These are phyloP conservation scores for Margaritifera margaritifera DNA, from an alignment of 2,888 invertebrate species.

Conservation along the genomic window DNA sequence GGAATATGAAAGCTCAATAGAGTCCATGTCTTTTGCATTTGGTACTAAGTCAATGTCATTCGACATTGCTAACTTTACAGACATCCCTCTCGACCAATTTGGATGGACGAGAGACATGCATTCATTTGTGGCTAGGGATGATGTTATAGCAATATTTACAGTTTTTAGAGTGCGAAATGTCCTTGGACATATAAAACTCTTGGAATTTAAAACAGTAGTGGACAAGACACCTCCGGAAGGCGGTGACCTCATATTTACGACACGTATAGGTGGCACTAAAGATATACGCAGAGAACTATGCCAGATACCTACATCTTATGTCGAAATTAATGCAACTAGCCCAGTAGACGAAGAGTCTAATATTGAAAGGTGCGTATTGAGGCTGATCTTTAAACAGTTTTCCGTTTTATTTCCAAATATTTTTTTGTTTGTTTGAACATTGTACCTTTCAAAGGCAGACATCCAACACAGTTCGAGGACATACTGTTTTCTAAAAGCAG, in stretches of 20 bases:
- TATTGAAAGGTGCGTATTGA: conserved; percentile 26
- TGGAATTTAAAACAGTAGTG: conserved; percentile 24
- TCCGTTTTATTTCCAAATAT: not conserved
- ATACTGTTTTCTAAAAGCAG: no score
- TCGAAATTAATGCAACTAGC: conserved; percentile 24
- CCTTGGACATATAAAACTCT: conserved; percentile 21
- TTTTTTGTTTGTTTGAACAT: no score
- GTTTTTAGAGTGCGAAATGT: conserved; percentile 30
- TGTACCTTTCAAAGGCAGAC: no score
- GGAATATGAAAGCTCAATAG: conserved; percentile 45
- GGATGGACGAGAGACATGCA: not conserved
- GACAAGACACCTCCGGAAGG: conserved; percentile 36
- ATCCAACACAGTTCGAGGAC: no score
- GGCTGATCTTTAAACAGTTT: not conserved
- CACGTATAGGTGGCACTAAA: conserved; percentile 15
- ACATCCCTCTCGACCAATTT: conserved; percentile 11
- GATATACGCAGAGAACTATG: conserved; percentile 22
- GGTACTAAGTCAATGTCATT: conserved; percentile 18
- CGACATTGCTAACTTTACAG: conserved; percentile 20
- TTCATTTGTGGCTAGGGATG: not conserved
- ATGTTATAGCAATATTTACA: conserved; percentile 16
- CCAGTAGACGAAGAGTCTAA: conserved; percentile 36
- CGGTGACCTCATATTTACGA: conserved; percentile 32
- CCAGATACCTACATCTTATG: conserved; percentile 39
- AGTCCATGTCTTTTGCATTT: conserved; percentile 28